Evolutionary conservation across 2,113 vertebrate genomes (phyloP).

Genomic region (Nothocercus julius): DNA sequence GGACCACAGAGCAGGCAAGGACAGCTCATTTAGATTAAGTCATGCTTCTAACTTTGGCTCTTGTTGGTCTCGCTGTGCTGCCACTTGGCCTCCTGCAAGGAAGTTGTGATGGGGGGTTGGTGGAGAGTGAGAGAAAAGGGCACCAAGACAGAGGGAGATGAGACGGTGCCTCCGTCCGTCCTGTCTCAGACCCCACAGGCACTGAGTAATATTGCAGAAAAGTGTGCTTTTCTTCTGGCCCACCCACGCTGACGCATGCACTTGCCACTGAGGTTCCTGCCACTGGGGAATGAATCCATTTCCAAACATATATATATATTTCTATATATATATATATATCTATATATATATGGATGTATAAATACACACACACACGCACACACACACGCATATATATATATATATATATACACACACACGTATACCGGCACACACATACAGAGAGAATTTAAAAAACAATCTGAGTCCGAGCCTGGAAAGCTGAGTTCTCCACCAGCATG

Average conservation of each 20-base stretch:
- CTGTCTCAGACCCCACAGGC: accelerated
- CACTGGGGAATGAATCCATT: conserved; percentile 38
- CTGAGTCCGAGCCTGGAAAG: conserved; percentile 45
- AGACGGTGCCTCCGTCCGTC: background rate
- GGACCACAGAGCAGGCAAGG: conserved; percentile 22
- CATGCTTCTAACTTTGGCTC: conserved; percentile 61
- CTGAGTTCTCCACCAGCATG: conserved; percentile 60
- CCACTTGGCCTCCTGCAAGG: conserved; percentile 27
- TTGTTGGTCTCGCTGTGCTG: background rate
- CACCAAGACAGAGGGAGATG: background rate
- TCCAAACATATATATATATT: conserved; percentile 52
- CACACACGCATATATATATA: background rate
- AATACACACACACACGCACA: background rate
- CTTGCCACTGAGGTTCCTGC: background rate
- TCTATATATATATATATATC: conserved; percentile 41
- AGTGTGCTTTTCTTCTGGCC: background rate
- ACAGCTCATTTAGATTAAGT: conserved; percentile 53
- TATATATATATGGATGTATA: conserved; percentile 56
- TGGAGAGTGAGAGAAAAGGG: background rate
- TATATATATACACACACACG: background rate
- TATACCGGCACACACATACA: conserved; percentile 19
- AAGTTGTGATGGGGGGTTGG: background rate
- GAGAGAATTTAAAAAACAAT: conserved; percentile 36
- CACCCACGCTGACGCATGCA: background rate
- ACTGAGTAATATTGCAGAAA: background rate